A percentile compares a stretch with the other conserved stretches of the same genome.
Conservation (phyloP, 2,888 invertebrate species). For the Hemicrepidius hirtus region DNA sequence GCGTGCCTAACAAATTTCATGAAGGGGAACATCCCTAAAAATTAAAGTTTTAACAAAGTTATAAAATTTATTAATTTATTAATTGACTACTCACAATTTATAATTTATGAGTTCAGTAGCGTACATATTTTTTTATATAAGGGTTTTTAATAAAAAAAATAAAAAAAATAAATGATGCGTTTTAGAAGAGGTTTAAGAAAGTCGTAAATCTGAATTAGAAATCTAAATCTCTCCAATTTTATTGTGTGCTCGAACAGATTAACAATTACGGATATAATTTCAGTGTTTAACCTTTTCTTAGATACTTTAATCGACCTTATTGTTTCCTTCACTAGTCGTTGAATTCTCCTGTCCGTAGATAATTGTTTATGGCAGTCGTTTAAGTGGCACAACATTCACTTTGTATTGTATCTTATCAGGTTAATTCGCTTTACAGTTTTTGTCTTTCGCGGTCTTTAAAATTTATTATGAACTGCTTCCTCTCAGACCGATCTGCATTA, state of each 20-base stretch:
- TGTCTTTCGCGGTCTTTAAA: constrained; percentile 27
- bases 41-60: too few species aligned
- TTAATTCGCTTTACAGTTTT: constrained; percentile 39
- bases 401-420: constrained; percentile 42
- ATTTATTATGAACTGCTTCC: constrained; percentile 33
- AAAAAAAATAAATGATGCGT: too few species aligned
- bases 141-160: too few species aligned
- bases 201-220: too few species aligned
- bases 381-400: constrained; percentile 50
- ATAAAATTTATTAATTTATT: too few species aligned
- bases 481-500: not conserved
- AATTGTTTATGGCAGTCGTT: constrained; percentile 44
- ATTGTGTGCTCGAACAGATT: not conserved
- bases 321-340: constrained; percentile 34
- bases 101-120: too few species aligned
- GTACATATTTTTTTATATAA: too few species aligned
- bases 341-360: constrained; percentile 38
- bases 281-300: constrained; percentile 22
- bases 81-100: too few species aligned
- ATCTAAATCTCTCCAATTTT: too few species aligned
- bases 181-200: too few species aligned
- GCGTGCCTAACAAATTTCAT: too few species aligned
- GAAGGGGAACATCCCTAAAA: too few species aligned
- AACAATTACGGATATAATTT: constrained; percentile 10
- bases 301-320: constrained; percentile 36